Percentiles rank a stretch among this genome's conserved stretches.
phyloP scores from a whole-genome alignment of 2,888 invertebrate species.

The Parapristionchus giblindavisi region DNA sequence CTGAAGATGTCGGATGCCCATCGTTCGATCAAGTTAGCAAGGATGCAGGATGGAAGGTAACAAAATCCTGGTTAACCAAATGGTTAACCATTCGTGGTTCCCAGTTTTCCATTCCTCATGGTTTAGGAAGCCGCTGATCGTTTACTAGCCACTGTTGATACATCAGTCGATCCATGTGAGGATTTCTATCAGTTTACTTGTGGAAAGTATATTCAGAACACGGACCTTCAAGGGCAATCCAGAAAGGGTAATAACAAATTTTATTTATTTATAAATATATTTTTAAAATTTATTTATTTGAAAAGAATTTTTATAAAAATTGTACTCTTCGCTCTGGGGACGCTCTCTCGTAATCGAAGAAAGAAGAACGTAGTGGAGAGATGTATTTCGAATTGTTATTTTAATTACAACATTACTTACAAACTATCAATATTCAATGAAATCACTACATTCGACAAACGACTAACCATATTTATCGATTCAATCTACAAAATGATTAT shows the following conservation, averaged over 20 bases:
- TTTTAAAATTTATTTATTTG: too few species aligned
- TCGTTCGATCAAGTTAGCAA: neutral
- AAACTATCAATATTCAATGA: too few species aligned
- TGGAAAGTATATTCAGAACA: slow-evolving; percentile 44
- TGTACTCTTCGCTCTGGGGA: slow-evolving; percentile 87
- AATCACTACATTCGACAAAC: slow-evolving; percentile 92
- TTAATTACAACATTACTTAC: too few species aligned
- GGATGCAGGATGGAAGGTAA: slow-evolving; percentile 9
- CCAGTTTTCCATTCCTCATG: too few species aligned
- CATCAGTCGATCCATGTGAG: slow-evolving; percentile 36
- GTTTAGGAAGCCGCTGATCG: slow-evolving; percentile 35
- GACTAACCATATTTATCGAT: too few species aligned
- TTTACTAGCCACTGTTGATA: slow-evolving; percentile 28
- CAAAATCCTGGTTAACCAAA: neutral
- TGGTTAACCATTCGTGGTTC: too few species aligned
- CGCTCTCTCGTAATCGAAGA: slow-evolving; percentile 83
- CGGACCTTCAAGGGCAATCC: neutral
- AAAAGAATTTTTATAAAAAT: too few species aligned
- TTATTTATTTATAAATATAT: too few species aligned
- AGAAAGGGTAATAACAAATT: slow-evolving; percentile 33
- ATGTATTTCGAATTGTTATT: neutral
- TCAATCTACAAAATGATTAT: too few species aligned
- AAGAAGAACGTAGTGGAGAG: too few species aligned
- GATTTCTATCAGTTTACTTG: slow-evolving; percentile 48
- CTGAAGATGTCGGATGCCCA: neutral